Evolutionary conservation across 2,888 invertebrate genomes (phyloP), one percentile per base, ranked within the genome.

Genomic region (Atrina japonica): DNA sequence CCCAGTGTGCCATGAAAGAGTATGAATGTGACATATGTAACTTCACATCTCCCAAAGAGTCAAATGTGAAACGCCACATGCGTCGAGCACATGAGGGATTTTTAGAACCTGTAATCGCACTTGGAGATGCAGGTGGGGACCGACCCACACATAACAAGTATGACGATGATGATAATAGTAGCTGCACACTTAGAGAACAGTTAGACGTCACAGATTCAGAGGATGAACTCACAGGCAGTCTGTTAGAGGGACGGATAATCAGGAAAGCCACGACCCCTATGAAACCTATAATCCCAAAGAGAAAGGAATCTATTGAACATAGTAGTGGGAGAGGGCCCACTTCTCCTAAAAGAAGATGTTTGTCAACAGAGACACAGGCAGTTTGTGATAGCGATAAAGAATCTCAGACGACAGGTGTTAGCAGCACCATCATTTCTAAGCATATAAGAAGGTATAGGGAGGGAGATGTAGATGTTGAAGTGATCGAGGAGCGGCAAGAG

Each of bases 41-140:
- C 30, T 55, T 55, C n/a, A 55, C 55, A 27, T 30, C 27, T 30
- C 18, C 35, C 7, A 55, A 11, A 55, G 55, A 55, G 30, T n/a
- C 30, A 2, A 55, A 55, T 55, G 11, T 55, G 1, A 55, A 55
- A 30, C 27, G 55, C 27, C 55, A 55, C 21, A 55, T 55, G n/a
- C 27, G 30, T 14, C 5, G 55, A 55, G 27, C 18, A 5, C 55
- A 55, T 35, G n/a, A 27, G 18, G 55, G 55, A 2, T 30, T 18
- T 30, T 11, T 11, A 18, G 30, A 29, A 29, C 14, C 16, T 25
- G 25, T 3, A 11, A 25, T 25, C 14, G 25, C 52, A 5, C 25
- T 23, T 1, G 52, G 25, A 52, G 35, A 7, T 35, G 35, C 35
- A 35, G 35, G 35, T 35, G 35, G 35, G 35, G 35, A 35, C 11